Conservation (phyloP, 37 sponge, comb jelly and placozoan genomes). For the Sycon ciliatum region DNA sequence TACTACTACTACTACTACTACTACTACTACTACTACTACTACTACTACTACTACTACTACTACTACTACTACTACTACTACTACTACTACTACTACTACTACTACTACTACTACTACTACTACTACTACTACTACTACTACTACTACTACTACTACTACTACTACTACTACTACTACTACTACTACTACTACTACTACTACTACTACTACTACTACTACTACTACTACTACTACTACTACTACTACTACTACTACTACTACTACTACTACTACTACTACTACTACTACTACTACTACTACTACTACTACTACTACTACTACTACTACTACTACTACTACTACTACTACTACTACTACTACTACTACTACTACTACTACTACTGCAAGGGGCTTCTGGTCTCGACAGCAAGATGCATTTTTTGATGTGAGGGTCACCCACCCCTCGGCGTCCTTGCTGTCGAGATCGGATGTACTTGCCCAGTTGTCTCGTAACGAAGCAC, state of each 20-base stretch:
- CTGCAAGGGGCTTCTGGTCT: too few species aligned
- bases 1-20: constrained; percentile 6
- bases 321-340: neutral
- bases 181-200: neutral
- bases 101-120: constrained; percentile 8
- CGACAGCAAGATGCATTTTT: too few species aligned
- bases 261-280: constrained; percentile 8
- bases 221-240: constrained; percentile 1
- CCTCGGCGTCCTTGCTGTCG: too few species aligned
- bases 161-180: constrained; percentile 8
- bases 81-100: constrained; percentile 8
- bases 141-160: constrained; percentile 8
- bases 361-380: constrained; percentile 6
- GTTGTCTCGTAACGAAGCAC: too few species aligned
- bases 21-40: constrained; percentile 2
- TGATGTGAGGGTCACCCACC: too few species aligned
- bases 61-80: constrained; percentile 2
- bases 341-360: constrained; percentile 8
- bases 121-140: constrained; percentile 6
- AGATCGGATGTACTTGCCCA: too few species aligned
- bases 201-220: neutral
- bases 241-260: constrained; percentile 6
- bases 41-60: neutral
- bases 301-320: constrained; percentile 6
- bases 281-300: constrained; percentile 8